A percentile compares a stretch with the other conserved stretches of the same genome.
Conservation (phyloP, 2,888 invertebrate genomes). For the Agrochola lota region DNA sequence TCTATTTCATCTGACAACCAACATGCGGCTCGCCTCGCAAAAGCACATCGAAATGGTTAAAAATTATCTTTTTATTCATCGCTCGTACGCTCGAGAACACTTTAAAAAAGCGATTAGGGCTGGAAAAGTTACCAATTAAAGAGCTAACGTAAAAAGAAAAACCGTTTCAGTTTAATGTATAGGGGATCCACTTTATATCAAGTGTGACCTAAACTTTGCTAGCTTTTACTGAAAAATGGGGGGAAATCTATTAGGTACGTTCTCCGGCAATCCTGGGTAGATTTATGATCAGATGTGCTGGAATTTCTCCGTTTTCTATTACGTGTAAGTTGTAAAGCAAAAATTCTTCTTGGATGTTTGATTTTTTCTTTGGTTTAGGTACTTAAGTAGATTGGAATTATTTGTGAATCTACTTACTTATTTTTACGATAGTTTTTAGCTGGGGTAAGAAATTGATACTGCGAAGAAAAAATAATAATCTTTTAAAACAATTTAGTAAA, state of each 20-base stretch:
- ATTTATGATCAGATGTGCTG: conserved; percentile 59
- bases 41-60: conserved; percentile 24
- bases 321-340: conserved; percentile 39
- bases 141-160: conserved; percentile 33
- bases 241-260: conserved; percentile 58
- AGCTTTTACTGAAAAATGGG: conserved; percentile 42
- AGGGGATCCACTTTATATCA: conserved; percentile 50
- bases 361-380: conserved; percentile 17
- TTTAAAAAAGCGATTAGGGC: conserved; percentile 55
- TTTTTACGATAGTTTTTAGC: not conserved
- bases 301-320: conserved; percentile 54
- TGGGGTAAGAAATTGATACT: not conserved
- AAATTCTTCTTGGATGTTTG: conserved; percentile 11
- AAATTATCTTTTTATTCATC: conserved; percentile 46
- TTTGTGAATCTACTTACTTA: not conserved
- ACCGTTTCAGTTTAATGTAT: conserved; percentile 39
- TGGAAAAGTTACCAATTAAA: conserved; percentile 58
- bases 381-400: conserved; percentile 10
- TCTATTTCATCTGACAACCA: conserved; percentile 40
- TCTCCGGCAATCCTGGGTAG: conserved; percentile 41
- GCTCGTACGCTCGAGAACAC: conserved; percentile 41
- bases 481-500: too few relatives aligned
- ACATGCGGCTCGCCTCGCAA: conserved; percentile 14
- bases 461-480: not conserved
- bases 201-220: conserved; percentile 48